Conservation (phyloP, 35 echinoderm and acorn worm genomes). For the Diadema setosum region DNA sequence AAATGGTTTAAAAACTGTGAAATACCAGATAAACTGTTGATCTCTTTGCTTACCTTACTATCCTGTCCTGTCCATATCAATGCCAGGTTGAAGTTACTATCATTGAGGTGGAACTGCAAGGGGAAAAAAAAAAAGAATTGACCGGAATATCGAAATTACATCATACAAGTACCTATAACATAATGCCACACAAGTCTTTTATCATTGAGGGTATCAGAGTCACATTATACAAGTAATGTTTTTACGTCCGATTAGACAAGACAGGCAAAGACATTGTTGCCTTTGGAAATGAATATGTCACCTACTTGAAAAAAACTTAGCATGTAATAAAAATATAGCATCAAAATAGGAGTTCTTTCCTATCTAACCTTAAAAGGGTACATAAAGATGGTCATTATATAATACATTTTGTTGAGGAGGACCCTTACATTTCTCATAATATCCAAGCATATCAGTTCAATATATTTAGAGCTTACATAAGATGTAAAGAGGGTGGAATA, state of each 20-base stretch:
- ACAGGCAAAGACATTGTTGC: background rate
- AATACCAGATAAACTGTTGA: background rate
- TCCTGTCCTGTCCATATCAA: slow-evolving; percentile 46
- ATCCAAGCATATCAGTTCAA: too few species aligned
- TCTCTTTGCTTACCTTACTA: slow-evolving; percentile 41
- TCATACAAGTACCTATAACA: background rate
- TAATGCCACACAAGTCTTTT: background rate
- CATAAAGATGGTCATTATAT: too few species aligned
- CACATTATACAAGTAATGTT: background rate
- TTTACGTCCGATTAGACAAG: background rate
- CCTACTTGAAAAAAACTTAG: too few species aligned
- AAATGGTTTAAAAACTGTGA: background rate
- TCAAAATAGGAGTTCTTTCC: too few species aligned
- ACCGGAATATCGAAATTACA: background rate
- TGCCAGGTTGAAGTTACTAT: slow-evolving; percentile 66
- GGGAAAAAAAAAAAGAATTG: background rate
- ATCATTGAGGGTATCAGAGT: background rate
- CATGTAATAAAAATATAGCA: too few species aligned
- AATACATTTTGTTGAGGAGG: too few species aligned
- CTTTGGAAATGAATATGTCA: too few species aligned
- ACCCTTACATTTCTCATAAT: too few species aligned
- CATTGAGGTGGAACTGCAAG: slow-evolving; percentile 60
- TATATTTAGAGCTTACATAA: too few species aligned
- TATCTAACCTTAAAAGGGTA: too few species aligned
- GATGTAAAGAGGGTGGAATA: too few species aligned